Base-by-base conservation (phyloP, 2,113 vertebrate genomes). In the Oryzias woworae region DNA sequence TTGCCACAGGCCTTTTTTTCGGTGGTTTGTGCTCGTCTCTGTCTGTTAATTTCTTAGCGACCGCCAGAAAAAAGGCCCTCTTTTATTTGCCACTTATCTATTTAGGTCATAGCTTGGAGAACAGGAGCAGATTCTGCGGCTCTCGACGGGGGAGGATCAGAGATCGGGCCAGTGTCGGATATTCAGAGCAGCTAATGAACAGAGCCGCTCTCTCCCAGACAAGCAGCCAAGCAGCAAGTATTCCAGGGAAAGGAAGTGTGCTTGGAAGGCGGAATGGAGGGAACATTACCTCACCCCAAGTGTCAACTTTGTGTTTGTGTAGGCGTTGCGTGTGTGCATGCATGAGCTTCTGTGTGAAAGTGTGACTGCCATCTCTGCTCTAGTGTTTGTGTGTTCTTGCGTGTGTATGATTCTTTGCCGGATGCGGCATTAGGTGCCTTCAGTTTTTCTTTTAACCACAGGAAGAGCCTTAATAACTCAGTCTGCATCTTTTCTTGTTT, bases 121-220 rank as follows among this genome's bases (percentile, higher is more conserved):
- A 72, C 58, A 58, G 71, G 80, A 76, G 78, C 78, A 43, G 68
- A 67, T 82, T 86, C 72, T 18, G 67, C 13, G 14, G 73, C 66
- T 84, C 71, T 79, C 43, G n/a, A 42, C 52, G 48, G 74, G 60
- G 68, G 53, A 71, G 68, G 70, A 76, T 74, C 66, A 68, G 77
- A 73, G 64, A 77, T 76, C 44, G 41, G 58, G 75, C 57, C 72
- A 52, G 45, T 61, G 78, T 82, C 77, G 75, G 81, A 81, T 89
- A 76, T 87, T 85, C 84, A 83, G 73, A 86, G 74, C 70, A 80
- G 62, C 72, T 81, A 85, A 88, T 85, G 82, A 89, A 85, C 22
- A 14, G 53, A 81, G 77, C 52, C 14, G 73, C 71, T 83, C 50
- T 7, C 68, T 69, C 66, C n/a, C 76, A 73, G 79, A 85, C 75